Conservation (phyloP, 2,113 vertebrate species). For the Pionites leucogaster region DNA sequence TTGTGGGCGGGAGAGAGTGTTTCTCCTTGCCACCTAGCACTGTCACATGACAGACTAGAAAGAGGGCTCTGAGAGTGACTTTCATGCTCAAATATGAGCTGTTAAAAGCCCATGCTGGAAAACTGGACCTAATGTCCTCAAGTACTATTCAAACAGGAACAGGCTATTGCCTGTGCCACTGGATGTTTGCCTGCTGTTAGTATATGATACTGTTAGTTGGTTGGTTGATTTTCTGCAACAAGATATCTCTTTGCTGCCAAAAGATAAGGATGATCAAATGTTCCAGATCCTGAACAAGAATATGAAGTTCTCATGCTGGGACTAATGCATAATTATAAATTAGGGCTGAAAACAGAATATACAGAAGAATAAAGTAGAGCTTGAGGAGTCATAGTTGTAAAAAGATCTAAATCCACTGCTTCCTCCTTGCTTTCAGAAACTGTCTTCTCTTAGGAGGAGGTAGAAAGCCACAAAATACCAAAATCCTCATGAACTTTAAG, state of each 20-base stretch:
- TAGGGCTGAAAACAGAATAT: background rate
- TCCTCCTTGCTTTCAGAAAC: background rate
- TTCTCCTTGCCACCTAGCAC: background rate
- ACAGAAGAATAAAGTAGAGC: background rate
- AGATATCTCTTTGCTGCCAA: background rate
- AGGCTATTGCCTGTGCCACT: background rate
- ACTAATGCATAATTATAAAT: background rate
- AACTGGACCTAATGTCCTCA: background rate
- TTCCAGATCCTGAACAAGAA: background rate
- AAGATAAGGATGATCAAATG: background rate
- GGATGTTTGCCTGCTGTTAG: background rate
- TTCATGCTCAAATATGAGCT: background rate
- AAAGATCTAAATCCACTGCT: rapidly evolving
- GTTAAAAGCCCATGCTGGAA: background rate
- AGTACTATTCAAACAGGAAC: background rate
- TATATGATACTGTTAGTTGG: background rate
- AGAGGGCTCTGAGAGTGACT: background rate
- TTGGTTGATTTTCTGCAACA: background rate
- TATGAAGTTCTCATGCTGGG: background rate
- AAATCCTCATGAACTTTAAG: background rate
- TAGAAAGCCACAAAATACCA: background rate
- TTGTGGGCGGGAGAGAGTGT: background rate
- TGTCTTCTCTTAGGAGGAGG: rapidly evolving
- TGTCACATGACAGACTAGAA: background rate
- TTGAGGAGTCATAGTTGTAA: background rate